A percentile compares a stretch with the other conserved stretches of the same genome.
Conservation (phyloP, 2,113 vertebrate genomes). For the human region GRCh38 chr4:21266001-21266500, state of each 20-base stretch:
- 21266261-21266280: background rate
- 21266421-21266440: background rate
- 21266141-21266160: background rate
- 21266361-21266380: background rate
- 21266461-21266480: background rate
- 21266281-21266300: background rate
- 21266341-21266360: background rate
- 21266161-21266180: background rate
- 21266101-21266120: background rate
- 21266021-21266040: background rate
- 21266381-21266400: background rate
- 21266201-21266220: background rate
- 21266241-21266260: background rate
- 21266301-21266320: background rate
- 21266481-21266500: background rate
- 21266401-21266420: background rate
- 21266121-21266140: background rate
- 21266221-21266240: background rate
- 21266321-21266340: background rate
- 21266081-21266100: background rate
- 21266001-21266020: background rate
- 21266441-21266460: background rate
- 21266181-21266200: background rate
- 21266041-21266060: background rate
- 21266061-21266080: background rate